Evolutionary conservation across 30 jellyfish, hydroid and myxozoan species (phyloP), one percentile per base, ranked within the genome.

Genomic region (Clytia hemisphaerica): DNA sequence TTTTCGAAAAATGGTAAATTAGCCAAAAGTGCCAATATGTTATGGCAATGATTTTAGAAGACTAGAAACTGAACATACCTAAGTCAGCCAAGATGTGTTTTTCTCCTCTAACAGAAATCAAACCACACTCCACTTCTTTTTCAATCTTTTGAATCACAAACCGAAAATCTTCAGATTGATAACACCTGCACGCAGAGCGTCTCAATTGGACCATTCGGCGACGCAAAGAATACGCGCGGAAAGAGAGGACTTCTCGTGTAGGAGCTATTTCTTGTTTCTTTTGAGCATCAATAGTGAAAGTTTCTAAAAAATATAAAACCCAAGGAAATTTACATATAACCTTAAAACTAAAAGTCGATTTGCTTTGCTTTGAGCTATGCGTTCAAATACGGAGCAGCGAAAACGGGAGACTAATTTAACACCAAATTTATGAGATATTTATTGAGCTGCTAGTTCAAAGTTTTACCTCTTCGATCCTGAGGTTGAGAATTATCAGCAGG

Each of bases 181-280:
- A 86, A 7, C 64, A 77, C 68, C 50, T 4, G 73, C 96, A 86
- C 3, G 94, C 96, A 6, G 80, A 80, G 18, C 86, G 80, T 18
- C 96, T 64, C n/a, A 86, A 76, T 15, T 76, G 72, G 10, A 86
- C 94, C 96, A 86, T 86, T 37, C 80, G 67, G 31, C 93, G 63
- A 26, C 83, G 90, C 21, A 86, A 79, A 6, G 96, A 87, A 60
- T 86, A 86, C 59, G 55, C 45, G 26, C 81, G 63, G 48, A 78
- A 86, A 16, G 96, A 86, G 53, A 86, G 40, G 33, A 24, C 69
- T 66, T 86, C 96, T 32, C 75, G 76, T 0, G 96, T 72, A 54
- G 96, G 96, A 15, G 96, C 96, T 15, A 78, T 74, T 12, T 94
- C 94, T 55, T 86, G 96, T 24, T 62, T 73, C 26, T 80, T 46